These are phyloP conservation scores for Centruroides sculpturatus DNA, from an alignment of 1,140 invertebrate genomes.

Conservation along the genomic window DNA sequence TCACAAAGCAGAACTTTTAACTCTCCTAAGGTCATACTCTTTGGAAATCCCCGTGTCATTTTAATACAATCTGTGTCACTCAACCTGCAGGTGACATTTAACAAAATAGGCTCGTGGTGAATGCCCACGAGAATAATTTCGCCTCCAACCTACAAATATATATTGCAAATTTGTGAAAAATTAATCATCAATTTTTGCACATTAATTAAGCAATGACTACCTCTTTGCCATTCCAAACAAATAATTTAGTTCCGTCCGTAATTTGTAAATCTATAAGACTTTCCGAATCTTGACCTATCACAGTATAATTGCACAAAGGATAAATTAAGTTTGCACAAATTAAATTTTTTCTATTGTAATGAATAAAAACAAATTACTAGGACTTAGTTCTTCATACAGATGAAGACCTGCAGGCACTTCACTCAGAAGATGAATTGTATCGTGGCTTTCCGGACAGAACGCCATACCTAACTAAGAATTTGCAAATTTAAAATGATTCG, in stretches of 20 bases:
- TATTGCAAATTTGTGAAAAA: neutral
- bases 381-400: conserved; percentile 10
- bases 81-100: conserved; percentile 2
- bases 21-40: conserved; percentile 8
- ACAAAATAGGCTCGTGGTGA: conserved; percentile 11
- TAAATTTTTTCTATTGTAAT: neutral
- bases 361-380: conserved; percentile 1
- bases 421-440: conserved; percentile 4
- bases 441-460: conserved; percentile 3
- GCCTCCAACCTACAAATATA: conserved; percentile 5
- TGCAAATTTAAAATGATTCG: too few species aligned
- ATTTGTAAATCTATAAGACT: conserved; percentile 10
- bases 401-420: conserved; percentile 14
- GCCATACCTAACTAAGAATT: conserved; percentile 1
- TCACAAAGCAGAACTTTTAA: neutral
- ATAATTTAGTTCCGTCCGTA: conserved; percentile 9
- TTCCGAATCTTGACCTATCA: conserved; percentile 9
- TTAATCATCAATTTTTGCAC: neutral
- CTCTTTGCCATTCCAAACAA: conserved; percentile 11
- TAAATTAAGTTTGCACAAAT: too few species aligned
- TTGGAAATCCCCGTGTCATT: conserved; percentile 7
- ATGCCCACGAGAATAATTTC: conserved; percentile 7
- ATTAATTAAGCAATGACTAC: neutral
- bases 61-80: conserved; percentile 1
- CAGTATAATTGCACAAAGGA: too few species aligned